Percentiles rank a stretch among this genome's conserved stretches.
Conservation (phyloP, 2,797 vertebrate species). For the Tympanoctomys barrerae region DNA sequence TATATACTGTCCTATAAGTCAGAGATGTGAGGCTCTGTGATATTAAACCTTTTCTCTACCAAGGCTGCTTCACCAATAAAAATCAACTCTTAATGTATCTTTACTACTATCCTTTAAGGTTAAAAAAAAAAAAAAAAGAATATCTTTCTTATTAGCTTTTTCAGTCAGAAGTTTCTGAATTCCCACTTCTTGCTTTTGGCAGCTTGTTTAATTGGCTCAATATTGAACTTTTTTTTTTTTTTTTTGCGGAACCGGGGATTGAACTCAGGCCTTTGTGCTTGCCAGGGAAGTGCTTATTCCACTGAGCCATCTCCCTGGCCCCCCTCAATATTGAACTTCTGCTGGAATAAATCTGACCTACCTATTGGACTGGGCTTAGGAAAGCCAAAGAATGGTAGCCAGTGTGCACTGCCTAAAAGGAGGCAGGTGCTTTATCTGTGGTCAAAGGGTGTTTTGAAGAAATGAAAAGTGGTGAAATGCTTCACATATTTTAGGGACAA, state of each 20-base stretch:
- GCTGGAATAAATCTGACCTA: constrained; percentile 26
- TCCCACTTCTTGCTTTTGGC: background rate
- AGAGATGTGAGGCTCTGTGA: background rate
- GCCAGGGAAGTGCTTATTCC: too few relatives aligned
- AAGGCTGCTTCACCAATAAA: constrained; percentile 9
- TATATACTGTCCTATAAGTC: background rate
- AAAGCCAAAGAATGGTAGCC: background rate
- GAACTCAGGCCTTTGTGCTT: too few relatives aligned
- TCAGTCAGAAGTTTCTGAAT: background rate
- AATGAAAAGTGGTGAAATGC: background rate
- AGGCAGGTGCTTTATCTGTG: background rate
- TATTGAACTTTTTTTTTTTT: too few relatives aligned
- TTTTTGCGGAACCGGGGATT: too few relatives aligned
- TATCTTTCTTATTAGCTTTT: constrained; percentile 59
- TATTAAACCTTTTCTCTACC: constrained; percentile 8
- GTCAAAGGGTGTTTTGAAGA: background rate
- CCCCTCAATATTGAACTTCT: constrained; percentile 41
- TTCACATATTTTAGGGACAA: background rate
- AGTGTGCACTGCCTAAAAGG: background rate
- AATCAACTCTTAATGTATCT: constrained; percentile 18
- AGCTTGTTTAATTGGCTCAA: constrained; percentile 33
- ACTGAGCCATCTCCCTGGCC: too few relatives aligned
- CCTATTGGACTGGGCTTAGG: background rate
- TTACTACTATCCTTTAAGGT: background rate
- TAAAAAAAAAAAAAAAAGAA: background rate